Evolutionary conservation across 2,797 vertebrate species (phyloP).

Genomic region (Pseudocheirus occidentalis): DNA sequence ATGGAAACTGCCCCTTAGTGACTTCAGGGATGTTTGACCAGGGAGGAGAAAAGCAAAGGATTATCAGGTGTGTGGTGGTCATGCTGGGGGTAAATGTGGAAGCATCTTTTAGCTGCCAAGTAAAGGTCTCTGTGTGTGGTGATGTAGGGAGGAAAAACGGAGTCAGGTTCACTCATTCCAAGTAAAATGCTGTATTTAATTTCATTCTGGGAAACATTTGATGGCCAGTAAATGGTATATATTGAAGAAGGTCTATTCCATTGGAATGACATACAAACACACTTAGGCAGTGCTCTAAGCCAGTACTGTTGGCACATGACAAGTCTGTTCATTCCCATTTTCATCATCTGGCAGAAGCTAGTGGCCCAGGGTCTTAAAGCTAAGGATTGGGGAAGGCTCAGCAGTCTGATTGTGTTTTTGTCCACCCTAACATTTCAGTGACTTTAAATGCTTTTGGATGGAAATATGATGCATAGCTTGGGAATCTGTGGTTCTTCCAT

Average conservation of each 20-base stretch:
- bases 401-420: neutral
- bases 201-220: conserved; percentile 70
- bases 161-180: conserved; percentile 58
- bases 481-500: neutral
- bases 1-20: neutral
- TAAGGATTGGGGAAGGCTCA: neutral
- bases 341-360: conserved; percentile 2
- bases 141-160: conserved; percentile 30
- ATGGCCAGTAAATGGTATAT: conserved; percentile 58
- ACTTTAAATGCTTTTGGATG: conserved; percentile 9
- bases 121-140: conserved; percentile 33
- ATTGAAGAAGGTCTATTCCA: conserved; percentile 57
- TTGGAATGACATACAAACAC: conserved; percentile 39
- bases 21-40: conserved; percentile 28
- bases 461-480: accelerated
- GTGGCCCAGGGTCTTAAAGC: neutral
- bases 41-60: conserved; percentile 10
- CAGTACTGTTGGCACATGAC: neutral
- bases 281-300: neutral
- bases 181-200: conserved; percentile 72
- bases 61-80: conserved; percentile 19
- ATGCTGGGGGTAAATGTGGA: conserved; percentile 29
- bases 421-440: neutral
- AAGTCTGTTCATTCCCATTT: neutral
- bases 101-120: conserved; percentile 60